Percentiles rank a stretch among this genome's conserved stretches.
phyloP scores from a whole-genome alignment of 1,140 invertebrate genomes.

The Argopecten irradians region DNA sequence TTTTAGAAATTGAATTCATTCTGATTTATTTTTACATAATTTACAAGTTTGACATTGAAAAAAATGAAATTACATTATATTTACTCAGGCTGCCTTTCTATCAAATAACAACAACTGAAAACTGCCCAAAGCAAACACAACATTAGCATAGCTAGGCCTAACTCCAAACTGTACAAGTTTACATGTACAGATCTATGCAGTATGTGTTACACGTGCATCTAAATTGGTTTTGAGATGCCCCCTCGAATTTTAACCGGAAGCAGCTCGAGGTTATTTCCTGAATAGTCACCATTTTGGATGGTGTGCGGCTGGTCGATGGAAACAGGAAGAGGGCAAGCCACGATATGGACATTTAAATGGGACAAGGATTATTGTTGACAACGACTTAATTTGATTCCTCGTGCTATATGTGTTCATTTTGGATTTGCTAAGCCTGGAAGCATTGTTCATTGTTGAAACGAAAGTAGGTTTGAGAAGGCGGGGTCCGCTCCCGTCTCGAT shows the following conservation, averaged over 20 bases:
- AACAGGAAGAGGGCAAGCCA: background rate
- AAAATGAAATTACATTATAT: too few species aligned
- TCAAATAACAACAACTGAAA: too few species aligned
- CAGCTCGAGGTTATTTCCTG: background rate
- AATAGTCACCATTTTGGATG: conserved; percentile 32
- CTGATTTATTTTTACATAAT: too few species aligned
- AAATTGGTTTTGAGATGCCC: conserved; percentile 27
- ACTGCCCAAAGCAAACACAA: too few species aligned
- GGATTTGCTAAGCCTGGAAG: background rate
- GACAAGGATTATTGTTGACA: background rate
- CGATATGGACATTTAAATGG: background rate
- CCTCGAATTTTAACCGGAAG: conserved; percentile 30
- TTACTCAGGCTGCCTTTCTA: too few species aligned
- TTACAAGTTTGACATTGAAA: too few species aligned
- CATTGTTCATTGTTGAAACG: conserved; percentile 4
- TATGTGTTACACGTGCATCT: background rate
- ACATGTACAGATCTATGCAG: too few species aligned
- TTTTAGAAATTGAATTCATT: too few species aligned
- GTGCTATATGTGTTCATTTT: background rate
- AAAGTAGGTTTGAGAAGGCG: conserved; percentile 20
- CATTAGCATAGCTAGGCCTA: too few species aligned
- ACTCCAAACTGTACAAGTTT: too few species aligned
- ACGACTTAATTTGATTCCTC: background rate
- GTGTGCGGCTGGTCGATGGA: background rate
- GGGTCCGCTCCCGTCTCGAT: background rate